Evolutionary conservation across 2,797 vertebrate species (phyloP), one percentile per base, ranked within the genome.

Genomic region (Calcarius lapponicus): DNA sequence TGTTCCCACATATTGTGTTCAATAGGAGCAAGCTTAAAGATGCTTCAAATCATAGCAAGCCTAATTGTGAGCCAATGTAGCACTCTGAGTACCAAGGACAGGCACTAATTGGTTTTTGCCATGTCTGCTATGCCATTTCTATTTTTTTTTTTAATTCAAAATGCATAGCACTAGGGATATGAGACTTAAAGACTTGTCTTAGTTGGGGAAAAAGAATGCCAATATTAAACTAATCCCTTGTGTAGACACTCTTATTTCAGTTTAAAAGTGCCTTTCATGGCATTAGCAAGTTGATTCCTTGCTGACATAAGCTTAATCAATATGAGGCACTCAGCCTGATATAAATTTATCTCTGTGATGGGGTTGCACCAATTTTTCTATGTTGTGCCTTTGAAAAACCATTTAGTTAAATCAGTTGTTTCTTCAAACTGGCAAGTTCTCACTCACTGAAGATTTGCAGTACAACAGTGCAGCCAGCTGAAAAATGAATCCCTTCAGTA

Each of bases 261-360:
- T 95, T 93, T 94, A 86, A 88, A 94, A 92, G 70, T 67, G 87
- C 48, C 58, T 94, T 95, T 96, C 85, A 81, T 88, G 70, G 91
- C 92, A 93, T 96, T 93, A 94, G 62, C 66, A 75, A 91, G 82
- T 93, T 86, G 94, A 90, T 86, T 94, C 58, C 88, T 95, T 95
- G 87, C 86, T 93, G 91, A 93, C 91, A 86, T 76, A 91, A 92
- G 73, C 80, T 83, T 91, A 93, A 96, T 95, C 95, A 93, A 96
- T 94, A 96, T 1, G 8, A 94, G 45, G 62, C 87, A 90, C 85
- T 96, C 80, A 92, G 66, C 62, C 90, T 84, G 56, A 75, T 86
- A 84, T 6, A 92, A 90, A 92, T 95, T 94, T 88, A 89, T 89
- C 79, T 85, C 61, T 7, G 1, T 84, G 69, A 93, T 86, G 70